Evolutionary conservation across 1,140 invertebrate species (phyloP).

Genomic region (Tetragnatha versicolor): DNA sequence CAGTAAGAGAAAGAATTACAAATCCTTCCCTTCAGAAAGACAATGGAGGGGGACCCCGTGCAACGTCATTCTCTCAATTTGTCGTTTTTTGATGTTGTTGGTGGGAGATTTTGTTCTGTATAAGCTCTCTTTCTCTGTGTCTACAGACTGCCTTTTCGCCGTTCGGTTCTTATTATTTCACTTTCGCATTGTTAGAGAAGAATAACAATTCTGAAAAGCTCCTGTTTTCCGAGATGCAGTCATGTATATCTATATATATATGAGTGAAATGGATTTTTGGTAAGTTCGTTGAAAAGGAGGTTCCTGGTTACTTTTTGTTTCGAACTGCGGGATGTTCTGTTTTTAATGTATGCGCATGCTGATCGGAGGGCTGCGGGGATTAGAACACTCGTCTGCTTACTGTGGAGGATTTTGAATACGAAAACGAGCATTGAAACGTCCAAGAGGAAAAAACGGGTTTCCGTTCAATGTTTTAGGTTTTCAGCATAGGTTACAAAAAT

Average conservation of each 20-base stretch:
- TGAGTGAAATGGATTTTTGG: too few species aligned
- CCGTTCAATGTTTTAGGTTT: too few species aligned
- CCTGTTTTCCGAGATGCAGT: neutral
- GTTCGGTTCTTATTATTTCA: constrained; percentile 16
- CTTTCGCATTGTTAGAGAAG: constrained; percentile 30
- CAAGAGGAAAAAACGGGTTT: too few species aligned
- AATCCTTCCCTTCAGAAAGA: neutral
- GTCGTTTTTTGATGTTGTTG: constrained; percentile 20
- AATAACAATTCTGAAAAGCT: constrained; percentile 13
- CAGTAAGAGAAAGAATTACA: neutral
- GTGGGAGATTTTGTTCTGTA: constrained; percentile 22
- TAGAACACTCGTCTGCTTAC: too few species aligned
- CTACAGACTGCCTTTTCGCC: constrained; percentile 11
- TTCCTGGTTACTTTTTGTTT: too few species aligned
- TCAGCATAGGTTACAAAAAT: too few species aligned
- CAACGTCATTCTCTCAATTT: constrained; percentile 12
- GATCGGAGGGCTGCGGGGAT: too few species aligned
- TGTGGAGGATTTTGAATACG: too few species aligned
- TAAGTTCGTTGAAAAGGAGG: too few species aligned
- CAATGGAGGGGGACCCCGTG: neutral
- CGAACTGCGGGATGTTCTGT: too few species aligned
- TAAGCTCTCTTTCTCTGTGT: neutral
- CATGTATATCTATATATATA: constrained; percentile 20
- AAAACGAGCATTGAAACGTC: too few species aligned
- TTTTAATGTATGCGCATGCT: too few species aligned